Base-by-base conservation (phyloP, 2,797 vertebrate species). In the Acanthopagrus latus region DNA sequence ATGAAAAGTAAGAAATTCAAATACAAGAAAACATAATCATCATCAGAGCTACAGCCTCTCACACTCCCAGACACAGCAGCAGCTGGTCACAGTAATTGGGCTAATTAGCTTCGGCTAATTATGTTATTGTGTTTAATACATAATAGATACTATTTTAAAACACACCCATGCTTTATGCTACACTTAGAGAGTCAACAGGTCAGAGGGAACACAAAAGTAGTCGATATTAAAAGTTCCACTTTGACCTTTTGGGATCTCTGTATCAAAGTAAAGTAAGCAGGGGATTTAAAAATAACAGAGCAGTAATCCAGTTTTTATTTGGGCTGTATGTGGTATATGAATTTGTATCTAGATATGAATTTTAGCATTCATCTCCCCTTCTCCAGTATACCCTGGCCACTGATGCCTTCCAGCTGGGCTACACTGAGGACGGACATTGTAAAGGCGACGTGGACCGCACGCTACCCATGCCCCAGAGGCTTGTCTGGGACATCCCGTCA, bases 351-450 rank as follows among this genome's bases (percentile, higher is more conserved):
- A 23, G 20, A 29, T 65, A 51, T 67, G 23, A 27, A 21, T 12
- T 3, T 3, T n/a, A 66, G 25, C 38, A 3, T 44, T 18, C 64
- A 0, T 59, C 48, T 57, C 1, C 27, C 41, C 14, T 25, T 56
- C 3, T 64, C 2, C 84, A 97, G 97, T 97, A 91, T 80, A 95
- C 95, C 0, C 84, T 98, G 85, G 96, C 96, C 71, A 97, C 96
- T 7, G 97, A 98, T 43, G 87, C 93, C 73, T 97, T 98, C 78
- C 95, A 95, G 71, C 87, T 98, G 77, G 96, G 97, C 43, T 98
- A 98, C 84, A 93, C 93, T 0, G 89, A 91, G 0, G 95, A 97
- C 0, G 97, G 97, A 4, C 96, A 97, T 92, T 97, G 97, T 79
- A 96, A 96, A 71, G 97, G 97, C 0, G 92, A 90, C 0, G 88